Evolutionary conservation across 53 echinoderm and acorn worm species (phyloP).

Genomic region (Henricia sp.): DNA sequence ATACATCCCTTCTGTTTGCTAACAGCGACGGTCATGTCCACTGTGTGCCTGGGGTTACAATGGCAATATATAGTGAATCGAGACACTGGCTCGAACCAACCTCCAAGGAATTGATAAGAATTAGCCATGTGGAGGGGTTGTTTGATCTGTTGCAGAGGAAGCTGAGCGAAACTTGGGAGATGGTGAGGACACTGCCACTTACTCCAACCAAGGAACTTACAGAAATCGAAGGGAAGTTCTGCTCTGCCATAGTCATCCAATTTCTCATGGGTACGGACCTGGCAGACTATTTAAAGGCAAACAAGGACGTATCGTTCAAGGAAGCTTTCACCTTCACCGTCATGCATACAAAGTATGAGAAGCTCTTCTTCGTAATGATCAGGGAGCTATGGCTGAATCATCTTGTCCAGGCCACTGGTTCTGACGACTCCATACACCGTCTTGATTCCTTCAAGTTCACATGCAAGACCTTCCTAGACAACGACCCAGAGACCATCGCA

Average conservation of each 20-base stretch:
- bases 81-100: conserved; percentile 26
- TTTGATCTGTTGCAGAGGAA: conserved; percentile 9
- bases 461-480: conserved; percentile 2
- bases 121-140: not conserved
- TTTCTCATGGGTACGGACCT: not conserved
- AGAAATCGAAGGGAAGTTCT: not conserved
- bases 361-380: conserved; percentile 48
- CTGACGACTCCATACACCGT: conserved; percentile 5
- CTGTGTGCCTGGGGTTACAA: conserved; percentile 9
- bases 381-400: conserved; percentile 31
- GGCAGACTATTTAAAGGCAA: not conserved
- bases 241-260: conserved; percentile 29
- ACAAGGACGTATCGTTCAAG: conserved; percentile 13
- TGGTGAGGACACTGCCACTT: conserved; percentile 46
- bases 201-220: conserved; percentile 14
- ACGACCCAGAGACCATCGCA: conserved; percentile 35
- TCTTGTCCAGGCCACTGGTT: not conserved
- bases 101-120: not conserved
- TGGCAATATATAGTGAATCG: conserved; percentile 27
- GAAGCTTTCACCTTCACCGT: conserved; percentile 23
- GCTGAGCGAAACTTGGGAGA: conserved; percentile 7
- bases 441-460: conserved; percentile 18
- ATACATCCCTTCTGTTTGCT: conserved; percentile 21
- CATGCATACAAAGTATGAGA: conserved; percentile 25
- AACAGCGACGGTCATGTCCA: not conserved